Evolutionary conservation across 1,140 invertebrate species (phyloP), one percentile per base, ranked within the genome.

Genomic region (Diorhabda elongata): DNA sequence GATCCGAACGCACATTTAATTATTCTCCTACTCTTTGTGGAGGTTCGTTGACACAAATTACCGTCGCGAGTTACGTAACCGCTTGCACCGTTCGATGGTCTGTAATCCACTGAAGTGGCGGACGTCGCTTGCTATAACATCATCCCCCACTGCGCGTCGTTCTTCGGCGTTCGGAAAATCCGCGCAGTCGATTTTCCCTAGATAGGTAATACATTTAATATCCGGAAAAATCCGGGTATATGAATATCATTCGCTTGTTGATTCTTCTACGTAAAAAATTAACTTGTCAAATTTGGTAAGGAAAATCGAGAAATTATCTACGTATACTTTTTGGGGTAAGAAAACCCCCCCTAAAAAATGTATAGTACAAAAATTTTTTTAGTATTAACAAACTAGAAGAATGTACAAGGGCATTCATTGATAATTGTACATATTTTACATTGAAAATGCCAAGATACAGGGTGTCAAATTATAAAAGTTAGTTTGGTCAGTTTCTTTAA

Each of bases 41-140:
- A 7, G 61, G 44, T 61, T 61, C 66, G 66, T 56, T 62, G 66
- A 67, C 66, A 62, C 61, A 9, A 8, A 4, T 52, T 6, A 6
- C 6, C 6, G 6, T 6, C 6, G 6, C 9, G 6, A 8, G 47
- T 52, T 52, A 52, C 47, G 47, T n/a, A 52, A 52, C n/a, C 47
- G n/a, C 3, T 52, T 6, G 61, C 9, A 9, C 61, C 7, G 11
- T 42, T 56, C 44, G 63, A 56, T 26, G 41, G 63, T 56, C 63
- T 26, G 52, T 41, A 47, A 26, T 56, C 42, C 44, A 64, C 63
- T 64, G 41, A 56, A 42, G 63, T 8, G n/a, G 44, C 63, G 42
- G 42, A 64, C 26, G 61, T n/a, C 3, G 63, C 63, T 3, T 8
- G 52, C 26, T 26, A 26, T 26, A 26, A 57, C 56, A 52, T 52